Evolutionary conservation across 2,113 vertebrate species (phyloP), one percentile per base, ranked within the genome.

Genomic region (Laticauda laticaudata): DNA sequence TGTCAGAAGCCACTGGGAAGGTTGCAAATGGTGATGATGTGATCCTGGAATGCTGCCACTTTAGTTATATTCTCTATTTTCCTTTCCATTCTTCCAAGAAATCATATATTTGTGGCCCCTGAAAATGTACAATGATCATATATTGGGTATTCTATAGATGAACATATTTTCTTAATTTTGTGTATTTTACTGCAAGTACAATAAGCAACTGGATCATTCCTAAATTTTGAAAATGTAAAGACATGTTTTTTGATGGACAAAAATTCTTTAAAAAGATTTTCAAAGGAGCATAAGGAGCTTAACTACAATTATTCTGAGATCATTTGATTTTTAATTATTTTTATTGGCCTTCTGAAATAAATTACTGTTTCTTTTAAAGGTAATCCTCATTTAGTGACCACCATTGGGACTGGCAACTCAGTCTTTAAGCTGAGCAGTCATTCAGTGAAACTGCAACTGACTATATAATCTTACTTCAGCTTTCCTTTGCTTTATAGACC

Each of bases 251-350:
- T 87, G 14, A 26, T 14, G 29, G 21, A n/a, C 51, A 54, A 87
- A 64, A 87, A 92, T 87, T 86, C 45, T 4, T 51, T 86, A 89
- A 55, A 91, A 90, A 55, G 88, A 92, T 81, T 94, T 85, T 91
- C 39, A 55, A 20, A 87, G 86, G 92, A 57, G 8, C 2, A 59
- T 92, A 86, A 11, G 57, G 86, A 94, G 86, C 75, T 4, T 57
- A 45, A 39, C 4, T 55, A 4, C 3, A 53, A 23, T 81, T 34
- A 89, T 43, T 59, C 54, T 56, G 23, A 21, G 18, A 43, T 86
- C 26, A 56, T 29, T 4, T 29, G 26, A 81, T 29, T 88, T 53
- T 51, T 21, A 23, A 34, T 75, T 91, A n/a, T n/a, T 57, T 91
- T 88, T 91, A 91, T 75, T 45, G 59, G 39, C 29, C 81, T 75